Evolutionary conservation across 2,888 invertebrate species (phyloP).

Genomic region (Drosophila subsilvestris): DNA sequence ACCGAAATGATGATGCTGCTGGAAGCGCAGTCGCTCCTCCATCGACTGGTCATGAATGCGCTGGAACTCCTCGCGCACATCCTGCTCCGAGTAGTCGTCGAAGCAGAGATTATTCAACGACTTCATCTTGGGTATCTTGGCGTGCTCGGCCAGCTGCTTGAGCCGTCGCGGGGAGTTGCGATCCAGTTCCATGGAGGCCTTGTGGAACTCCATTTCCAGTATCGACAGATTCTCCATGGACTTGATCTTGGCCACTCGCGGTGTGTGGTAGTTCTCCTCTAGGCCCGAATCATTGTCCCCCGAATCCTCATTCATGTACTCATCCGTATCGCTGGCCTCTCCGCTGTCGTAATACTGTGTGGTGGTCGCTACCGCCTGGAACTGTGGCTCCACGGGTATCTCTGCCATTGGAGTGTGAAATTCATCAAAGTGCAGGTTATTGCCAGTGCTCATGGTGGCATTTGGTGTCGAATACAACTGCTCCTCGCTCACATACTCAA

Average conservation of each 20-base stretch:
- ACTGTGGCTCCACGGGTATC: slow-evolving; percentile 66
- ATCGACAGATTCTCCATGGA: slow-evolving; percentile 84
- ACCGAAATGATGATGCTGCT: slow-evolving; percentile 60
- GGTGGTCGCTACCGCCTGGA: slow-evolving; percentile 46
- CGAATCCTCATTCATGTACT: slow-evolving; percentile 66
- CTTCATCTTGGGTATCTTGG: slow-evolving; percentile 82
- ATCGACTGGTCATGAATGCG: slow-evolving; percentile 76
- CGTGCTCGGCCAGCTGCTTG: slow-evolving; percentile 74
- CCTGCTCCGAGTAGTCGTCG: slow-evolving; percentile 79
- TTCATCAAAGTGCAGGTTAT: slow-evolving; percentile 71
- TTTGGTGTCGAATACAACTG: slow-evolving; percentile 83
- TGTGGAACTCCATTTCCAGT: slow-evolving; percentile 83
- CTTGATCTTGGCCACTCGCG: slow-evolving; percentile 83
- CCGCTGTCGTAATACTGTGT: slow-evolving; percentile 73
- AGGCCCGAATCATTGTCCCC: slow-evolving; percentile 82
- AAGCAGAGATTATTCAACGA: slow-evolving; percentile 83
- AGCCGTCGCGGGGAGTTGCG: slow-evolving; percentile 82
- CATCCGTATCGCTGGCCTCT: slow-evolving; percentile 66
- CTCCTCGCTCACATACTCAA: slow-evolving; percentile 74
- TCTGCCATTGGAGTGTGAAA: slow-evolving; percentile 82
- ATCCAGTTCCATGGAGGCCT: slow-evolving; percentile 82
- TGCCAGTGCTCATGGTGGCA: slow-evolving; percentile 75
- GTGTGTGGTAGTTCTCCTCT: slow-evolving; percentile 83
- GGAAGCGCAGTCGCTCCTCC: slow-evolving; percentile 76
- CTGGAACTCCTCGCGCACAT: slow-evolving; percentile 80